These are phyloP conservation scores for Phaetusa simplex DNA, from an alignment of 2,113 vertebrate species.

Conservation along the genomic window DNA sequence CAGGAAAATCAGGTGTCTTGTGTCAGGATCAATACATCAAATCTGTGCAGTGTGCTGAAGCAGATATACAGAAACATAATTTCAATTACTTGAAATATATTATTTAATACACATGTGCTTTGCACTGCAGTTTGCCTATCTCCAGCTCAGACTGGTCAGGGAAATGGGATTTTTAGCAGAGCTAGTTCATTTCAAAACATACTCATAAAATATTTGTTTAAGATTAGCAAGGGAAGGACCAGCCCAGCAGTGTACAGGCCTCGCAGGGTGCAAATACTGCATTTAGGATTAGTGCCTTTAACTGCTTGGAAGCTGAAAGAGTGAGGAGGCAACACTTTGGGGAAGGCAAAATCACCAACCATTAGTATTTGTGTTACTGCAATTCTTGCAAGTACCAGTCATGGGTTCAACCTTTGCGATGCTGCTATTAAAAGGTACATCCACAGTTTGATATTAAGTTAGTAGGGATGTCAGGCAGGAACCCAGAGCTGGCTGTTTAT, in stretches of 20 bases:
- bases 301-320: not conserved
- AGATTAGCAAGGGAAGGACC: not conserved
- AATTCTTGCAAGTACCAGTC: not conserved
- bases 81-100: conserved; percentile 29
- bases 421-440: not conserved
- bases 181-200: not conserved
- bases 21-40: conserved; percentile 20
- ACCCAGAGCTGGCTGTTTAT: not conserved
- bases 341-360: not conserved
- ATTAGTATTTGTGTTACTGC: not conserved
- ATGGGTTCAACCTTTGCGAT: not conserved
- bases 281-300: not conserved
- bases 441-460: not conserved
- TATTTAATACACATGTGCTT: conserved; percentile 39
- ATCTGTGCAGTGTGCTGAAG: not conserved
- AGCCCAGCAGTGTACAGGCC: not conserved
- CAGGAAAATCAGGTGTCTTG: conserved; percentile 1
- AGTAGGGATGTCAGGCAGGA: not conserved
- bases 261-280: not conserved
- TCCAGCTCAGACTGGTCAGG: not conserved
- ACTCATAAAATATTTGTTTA: conserved; percentile 36
- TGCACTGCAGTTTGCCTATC: not conserved
- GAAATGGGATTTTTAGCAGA: conserved; percentile 34
- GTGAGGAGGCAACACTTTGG: not conserved
- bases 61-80: conserved; percentile 17